Evolutionary conservation across 2,797 vertebrate species (phyloP), one percentile per base, ranked within the genome.

Genomic region (Oreonectes daqikongensis): DNA sequence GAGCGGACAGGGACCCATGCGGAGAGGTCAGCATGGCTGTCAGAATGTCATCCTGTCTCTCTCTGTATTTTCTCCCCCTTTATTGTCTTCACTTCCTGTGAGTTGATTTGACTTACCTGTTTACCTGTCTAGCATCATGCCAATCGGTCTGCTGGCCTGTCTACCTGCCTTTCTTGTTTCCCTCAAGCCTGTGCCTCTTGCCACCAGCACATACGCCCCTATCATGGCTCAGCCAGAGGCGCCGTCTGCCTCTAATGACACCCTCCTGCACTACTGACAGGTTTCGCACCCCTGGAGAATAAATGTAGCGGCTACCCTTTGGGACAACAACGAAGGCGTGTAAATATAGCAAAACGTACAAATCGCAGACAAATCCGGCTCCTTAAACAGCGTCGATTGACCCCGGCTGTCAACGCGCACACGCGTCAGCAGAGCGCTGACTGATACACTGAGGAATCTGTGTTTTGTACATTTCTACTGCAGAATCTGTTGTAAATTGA

Each of bases 1-100:
- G 71, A 87, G 86, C 14, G 78, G 88, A 87, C 88, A 86, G 89
- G 84, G 81, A 81, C 83, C 82, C 26, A 6, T 66, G 75, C 80
- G 87, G 84, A 85, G 85, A 87, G 84, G 86, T 82, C 78, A 73
- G 77, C 72, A 22, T 48, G 3, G 67, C 83, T 87, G 84, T 82
- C 82, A 82, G 78, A 79, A 88, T 75, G 46, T 75, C 53, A 68
- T 75, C 64, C 81, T 84, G 85, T 85, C 84, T 77, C 84, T 77
- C 84, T 79, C 78, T 81, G 80, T 83, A 84, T 78, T 83, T 87
- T 87, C 85, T 85, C 73, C 72, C 73, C 81, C 81, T 84, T 85
- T 85, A 66, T 84, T 84, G 50, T 72, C 74, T 73, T 82, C 81
- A 72, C 77, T 81, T 86, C 84, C 75, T 66, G 81, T 80, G 80